Percentiles rank a stretch among this genome's conserved stretches.
Evolutionary conservation across 2,888 invertebrate genomes (phyloP).

Genomic region (Gastracanthus pulcherrimus): DNA sequence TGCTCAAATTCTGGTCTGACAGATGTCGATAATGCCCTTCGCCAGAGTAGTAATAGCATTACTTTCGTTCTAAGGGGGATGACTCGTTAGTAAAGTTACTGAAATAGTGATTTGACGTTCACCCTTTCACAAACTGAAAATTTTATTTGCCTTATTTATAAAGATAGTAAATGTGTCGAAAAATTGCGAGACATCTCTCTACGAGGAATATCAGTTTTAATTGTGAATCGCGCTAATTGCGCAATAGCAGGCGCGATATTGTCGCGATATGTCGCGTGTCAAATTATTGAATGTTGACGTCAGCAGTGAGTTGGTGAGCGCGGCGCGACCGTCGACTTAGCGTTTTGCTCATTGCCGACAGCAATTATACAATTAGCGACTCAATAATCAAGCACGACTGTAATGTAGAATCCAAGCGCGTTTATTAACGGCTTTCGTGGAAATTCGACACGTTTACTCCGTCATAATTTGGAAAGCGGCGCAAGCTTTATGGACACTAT

Average conservation of each 20-base stretch:
- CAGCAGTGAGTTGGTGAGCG: constrained; percentile 61
- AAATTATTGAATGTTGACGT: constrained; percentile 76
- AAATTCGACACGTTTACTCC: constrained; percentile 29
- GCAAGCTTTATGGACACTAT: neutral
- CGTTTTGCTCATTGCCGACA: constrained; percentile 68
- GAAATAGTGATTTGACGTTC: too few relatives aligned
- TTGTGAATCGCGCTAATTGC: constrained; percentile 71
- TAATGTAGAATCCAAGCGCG: constrained; percentile 39
- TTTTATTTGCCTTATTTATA: too few relatives aligned
- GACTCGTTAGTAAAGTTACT: too few relatives aligned
- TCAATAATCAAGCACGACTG: constrained; percentile 45
- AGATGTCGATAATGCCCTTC: too few relatives aligned
- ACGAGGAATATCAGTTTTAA: constrained; percentile 64
- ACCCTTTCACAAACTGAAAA: too few relatives aligned
- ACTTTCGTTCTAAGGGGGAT: too few relatives aligned
- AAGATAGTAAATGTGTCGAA: too few relatives aligned
- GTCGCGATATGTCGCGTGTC: constrained; percentile 75
- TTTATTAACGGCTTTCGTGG: constrained; percentile 40
- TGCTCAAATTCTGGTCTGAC: too few relatives aligned
- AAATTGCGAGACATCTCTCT: neutral
- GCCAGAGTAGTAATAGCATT: too few relatives aligned
- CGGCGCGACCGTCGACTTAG: constrained; percentile 23
- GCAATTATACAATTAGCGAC: constrained; percentile 74
- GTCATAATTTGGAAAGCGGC: neutral
- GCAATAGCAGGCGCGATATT: constrained; percentile 63